Conservation (phyloP, 2,113 vertebrate genomes). For the Mormoops blainvillei region DNA sequence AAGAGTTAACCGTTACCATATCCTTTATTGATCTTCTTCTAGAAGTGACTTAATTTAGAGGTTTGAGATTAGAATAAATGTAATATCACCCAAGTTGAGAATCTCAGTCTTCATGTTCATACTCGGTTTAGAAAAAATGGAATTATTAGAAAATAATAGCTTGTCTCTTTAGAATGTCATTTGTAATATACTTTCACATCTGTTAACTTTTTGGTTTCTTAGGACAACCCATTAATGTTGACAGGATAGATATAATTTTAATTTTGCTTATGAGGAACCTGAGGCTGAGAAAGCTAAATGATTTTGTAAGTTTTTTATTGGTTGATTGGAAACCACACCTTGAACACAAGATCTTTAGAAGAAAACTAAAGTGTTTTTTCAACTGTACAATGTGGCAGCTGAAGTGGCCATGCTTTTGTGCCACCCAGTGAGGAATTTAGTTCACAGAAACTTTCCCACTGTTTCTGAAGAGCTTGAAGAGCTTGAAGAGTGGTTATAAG, state of each 20-base stretch:
- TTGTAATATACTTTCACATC: background rate
- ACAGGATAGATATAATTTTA: background rate
- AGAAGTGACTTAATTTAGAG: conserved; percentile 34
- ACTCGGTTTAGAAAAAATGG: background rate
- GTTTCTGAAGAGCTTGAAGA: background rate
- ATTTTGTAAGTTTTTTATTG: background rate
- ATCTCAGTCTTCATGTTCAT: background rate
- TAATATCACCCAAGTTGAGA: background rate
- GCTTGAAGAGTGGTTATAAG: too few relatives aligned
- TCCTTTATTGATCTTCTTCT: conserved; percentile 4
- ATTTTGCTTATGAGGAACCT: background rate
- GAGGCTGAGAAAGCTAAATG: background rate
- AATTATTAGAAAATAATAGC: background rate
- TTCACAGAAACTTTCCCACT: background rate
- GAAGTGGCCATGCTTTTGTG: background rate
- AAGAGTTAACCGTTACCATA: conserved; percentile 55
- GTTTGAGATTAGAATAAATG: background rate
- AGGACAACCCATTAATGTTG: background rate
- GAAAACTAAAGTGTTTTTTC: background rate
- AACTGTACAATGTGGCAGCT: background rate
- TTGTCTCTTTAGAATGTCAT: background rate
- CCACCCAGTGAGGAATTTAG: background rate
- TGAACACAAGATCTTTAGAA: background rate
- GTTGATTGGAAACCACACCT: background rate
- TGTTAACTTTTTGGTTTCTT: background rate